Conservation (phyloP, 2,888 invertebrate genomes). For the Serrognathus titanus region DNA sequence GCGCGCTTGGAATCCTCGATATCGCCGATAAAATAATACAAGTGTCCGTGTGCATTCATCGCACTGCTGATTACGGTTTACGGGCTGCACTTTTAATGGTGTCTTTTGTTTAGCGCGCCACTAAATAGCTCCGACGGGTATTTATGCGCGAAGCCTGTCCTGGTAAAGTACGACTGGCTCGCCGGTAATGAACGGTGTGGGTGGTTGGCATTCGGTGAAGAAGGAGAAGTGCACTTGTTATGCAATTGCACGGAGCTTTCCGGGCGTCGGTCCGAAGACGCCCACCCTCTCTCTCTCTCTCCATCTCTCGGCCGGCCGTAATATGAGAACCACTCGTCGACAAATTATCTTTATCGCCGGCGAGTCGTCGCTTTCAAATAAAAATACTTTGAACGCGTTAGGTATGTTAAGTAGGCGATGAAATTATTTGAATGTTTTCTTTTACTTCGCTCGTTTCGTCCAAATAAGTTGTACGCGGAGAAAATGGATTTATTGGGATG, state of each 20-base stretch:
- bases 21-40: slow-evolving; percentile 28
- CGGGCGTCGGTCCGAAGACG: background rate
- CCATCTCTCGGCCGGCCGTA: background rate
- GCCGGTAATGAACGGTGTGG: slow-evolving; percentile 42
- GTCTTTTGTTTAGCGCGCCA: slow-evolving; percentile 45
- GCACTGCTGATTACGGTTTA: slow-evolving; percentile 42
- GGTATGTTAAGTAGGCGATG: slow-evolving; percentile 10
- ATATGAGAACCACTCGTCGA: slow-evolving; percentile 7
- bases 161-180: slow-evolving; percentile 37
- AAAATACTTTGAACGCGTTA: slow-evolving; percentile 9
- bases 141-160: slow-evolving; percentile 38
- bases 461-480: too few species aligned
- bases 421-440: slow-evolving; percentile 13
- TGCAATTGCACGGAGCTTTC: slow-evolving; percentile 23
- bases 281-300: background rate
- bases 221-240: slow-evolving; percentile 23
- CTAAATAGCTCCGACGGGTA: slow-evolving; percentile 42
- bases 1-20: slow-evolving; percentile 27
- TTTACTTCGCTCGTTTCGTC: background rate
- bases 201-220: slow-evolving; percentile 30
- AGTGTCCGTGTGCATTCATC: slow-evolving; percentile 28
- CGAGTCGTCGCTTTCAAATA: slow-evolving; percentile 7
- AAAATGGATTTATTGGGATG: too few species aligned
- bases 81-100: slow-evolving; percentile 43
- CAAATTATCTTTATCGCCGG: slow-evolving; percentile 14